Evolutionary conservation across 2,888 invertebrate species (phyloP).

Genomic region (Drosophila gaucha): DNA sequence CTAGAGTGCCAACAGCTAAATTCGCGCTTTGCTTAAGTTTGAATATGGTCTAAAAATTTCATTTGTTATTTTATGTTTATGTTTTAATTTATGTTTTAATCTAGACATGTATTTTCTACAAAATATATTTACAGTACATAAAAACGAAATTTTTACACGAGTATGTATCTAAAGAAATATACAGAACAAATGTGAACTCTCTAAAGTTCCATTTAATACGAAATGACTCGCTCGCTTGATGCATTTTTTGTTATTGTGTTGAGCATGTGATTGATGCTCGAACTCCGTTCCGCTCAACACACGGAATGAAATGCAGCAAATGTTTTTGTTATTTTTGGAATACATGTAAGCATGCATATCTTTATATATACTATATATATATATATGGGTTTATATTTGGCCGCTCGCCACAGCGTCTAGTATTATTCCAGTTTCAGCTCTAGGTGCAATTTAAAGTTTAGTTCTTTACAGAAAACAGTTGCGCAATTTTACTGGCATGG

Average conservation of each 20-base stretch:
- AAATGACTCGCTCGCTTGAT: slow-evolving; percentile 23
- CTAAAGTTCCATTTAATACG: slow-evolving; percentile 12
- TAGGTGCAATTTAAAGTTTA: slow-evolving; percentile 52
- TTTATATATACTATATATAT: slow-evolving; percentile 17
- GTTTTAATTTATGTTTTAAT: slow-evolving; percentile 1
- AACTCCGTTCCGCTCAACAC: slow-evolving; percentile 36
- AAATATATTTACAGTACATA: slow-evolving; percentile 60
- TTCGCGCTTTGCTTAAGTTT: background rate
- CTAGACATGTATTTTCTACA: slow-evolving; percentile 49
- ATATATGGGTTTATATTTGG: slow-evolving; percentile 1
- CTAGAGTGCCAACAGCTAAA: background rate
- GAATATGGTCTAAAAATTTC: background rate
- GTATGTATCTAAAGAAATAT: slow-evolving; percentile 7
- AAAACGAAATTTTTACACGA: slow-evolving; percentile 39
- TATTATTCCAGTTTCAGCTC: slow-evolving; percentile 4
- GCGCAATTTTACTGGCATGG: slow-evolving; percentile 83
- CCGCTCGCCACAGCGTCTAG: slow-evolving; percentile 16
- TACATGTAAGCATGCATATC: slow-evolving; percentile 38
- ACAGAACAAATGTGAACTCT: slow-evolving; percentile 8
- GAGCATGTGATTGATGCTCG: slow-evolving; percentile 14
- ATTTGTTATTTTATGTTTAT: background rate
- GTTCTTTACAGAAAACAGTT: slow-evolving; percentile 84
- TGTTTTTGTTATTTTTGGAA: slow-evolving; percentile 56
- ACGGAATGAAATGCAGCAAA: slow-evolving; percentile 73
- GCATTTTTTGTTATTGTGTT: slow-evolving; percentile 18